phyloP scores from a whole-genome alignment of 2,888 invertebrate genomes.

The Conus canariensis region DNA sequence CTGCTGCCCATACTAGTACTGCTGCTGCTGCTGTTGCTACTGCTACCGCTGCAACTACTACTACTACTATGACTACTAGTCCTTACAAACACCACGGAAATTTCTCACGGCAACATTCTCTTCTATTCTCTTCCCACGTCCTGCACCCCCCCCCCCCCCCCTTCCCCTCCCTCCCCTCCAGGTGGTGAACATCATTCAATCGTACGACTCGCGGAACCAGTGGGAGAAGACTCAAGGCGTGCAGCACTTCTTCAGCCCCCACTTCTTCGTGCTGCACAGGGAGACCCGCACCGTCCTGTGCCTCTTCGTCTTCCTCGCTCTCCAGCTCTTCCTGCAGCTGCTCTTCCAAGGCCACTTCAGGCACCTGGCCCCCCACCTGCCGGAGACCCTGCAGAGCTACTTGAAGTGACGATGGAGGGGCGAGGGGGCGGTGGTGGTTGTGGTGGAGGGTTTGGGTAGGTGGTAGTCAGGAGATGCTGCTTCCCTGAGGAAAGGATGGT shows the following conservation, averaged over 20 bases:
- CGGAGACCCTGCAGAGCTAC: neutral
- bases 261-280: neutral
- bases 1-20: neutral
- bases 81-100: neutral
- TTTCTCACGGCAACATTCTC: too few relatives aligned
- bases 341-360: slow-evolving; percentile 1
- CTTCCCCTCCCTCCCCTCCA: neutral
- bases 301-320: neutral
- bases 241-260: neutral
- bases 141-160: neutral
- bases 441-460: neutral
- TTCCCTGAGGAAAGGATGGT: neutral
- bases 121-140: too few relatives aligned
- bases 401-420: neutral
- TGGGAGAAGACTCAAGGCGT: neutral
- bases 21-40: neutral
- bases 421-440: neutral
- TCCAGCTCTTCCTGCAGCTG: neutral
- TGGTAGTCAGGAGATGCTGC: too few relatives aligned
- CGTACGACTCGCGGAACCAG: neutral
- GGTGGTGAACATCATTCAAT: neutral
- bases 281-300: slow-evolving; percentile 7
- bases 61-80: neutral
- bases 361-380: slow-evolving; percentile 1
- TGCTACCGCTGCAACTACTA: neutral